phyloP scores from a whole-genome alignment of 1,140 invertebrate species.

The Colletes latitarsis region DNA sequence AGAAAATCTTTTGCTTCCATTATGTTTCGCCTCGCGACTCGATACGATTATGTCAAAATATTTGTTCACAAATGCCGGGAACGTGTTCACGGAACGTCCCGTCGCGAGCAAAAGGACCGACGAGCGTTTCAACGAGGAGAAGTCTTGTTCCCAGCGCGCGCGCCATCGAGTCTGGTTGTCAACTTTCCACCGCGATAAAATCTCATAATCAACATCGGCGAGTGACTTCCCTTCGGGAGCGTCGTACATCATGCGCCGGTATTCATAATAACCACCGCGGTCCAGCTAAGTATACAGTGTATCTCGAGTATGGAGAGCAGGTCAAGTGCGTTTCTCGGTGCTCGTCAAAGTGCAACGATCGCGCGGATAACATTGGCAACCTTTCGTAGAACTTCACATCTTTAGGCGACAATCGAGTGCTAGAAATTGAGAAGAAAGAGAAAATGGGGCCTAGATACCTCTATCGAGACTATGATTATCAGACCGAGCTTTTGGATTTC shows the following conservation, averaged over 20 bases:
- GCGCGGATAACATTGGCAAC: slow-evolving; percentile 6
- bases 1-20: too few species aligned
- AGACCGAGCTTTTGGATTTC: too few species aligned
- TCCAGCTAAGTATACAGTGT: slow-evolving; percentile 9
- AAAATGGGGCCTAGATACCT: not conserved
- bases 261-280: slow-evolving; percentile 18
- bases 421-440: not conserved
- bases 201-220: slow-evolving; percentile 39
- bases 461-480: not conserved
- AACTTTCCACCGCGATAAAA: slow-evolving; percentile 43
- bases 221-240: slow-evolving; percentile 29
- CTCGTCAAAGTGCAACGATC: not conserved
- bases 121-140: not conserved
- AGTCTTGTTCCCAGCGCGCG: not conserved
- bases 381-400: slow-evolving; percentile 9
- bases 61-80: too few species aligned
- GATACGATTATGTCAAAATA: too few species aligned
- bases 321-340: slow-evolving; percentile 39
- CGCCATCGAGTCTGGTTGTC: slow-evolving; percentile 9
- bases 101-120: not conserved
- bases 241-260: slow-evolving; percentile 34
- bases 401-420: not conserved
- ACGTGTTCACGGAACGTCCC: too few species aligned
- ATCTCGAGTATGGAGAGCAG: slow-evolving; percentile 16
- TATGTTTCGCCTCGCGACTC: not conserved